Evolutionary conservation across 1,140 invertebrate species (phyloP).

Genomic region (Scaptodrosophila lebanonensis): DNA sequence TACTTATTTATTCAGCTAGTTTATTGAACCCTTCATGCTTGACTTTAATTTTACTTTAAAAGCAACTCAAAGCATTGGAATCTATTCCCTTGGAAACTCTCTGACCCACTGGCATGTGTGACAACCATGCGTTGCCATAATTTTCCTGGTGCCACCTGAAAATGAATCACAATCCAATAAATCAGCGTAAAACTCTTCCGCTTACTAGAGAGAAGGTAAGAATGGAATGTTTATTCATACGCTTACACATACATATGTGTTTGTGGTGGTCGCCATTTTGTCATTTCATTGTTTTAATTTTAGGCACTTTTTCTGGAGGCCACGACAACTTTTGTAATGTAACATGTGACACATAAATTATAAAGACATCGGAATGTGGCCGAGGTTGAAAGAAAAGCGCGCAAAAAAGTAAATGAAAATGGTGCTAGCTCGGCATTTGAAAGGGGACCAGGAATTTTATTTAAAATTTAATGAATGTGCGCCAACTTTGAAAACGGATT

Average conservation of each 20-base stretch:
- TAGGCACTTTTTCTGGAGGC: conserved; percentile 31
- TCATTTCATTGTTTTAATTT: conserved; percentile 51
- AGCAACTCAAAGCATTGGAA: too few species aligned
- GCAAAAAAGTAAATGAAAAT: conserved; percentile 42
- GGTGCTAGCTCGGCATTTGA: conserved; percentile 2
- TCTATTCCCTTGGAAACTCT: too few species aligned
- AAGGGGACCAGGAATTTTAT: conserved; percentile 28
- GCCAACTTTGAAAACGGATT: conserved; percentile 11
- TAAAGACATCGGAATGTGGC: conserved; percentile 19
- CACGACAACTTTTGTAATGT: conserved; percentile 52
- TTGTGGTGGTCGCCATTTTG: conserved; percentile 22
- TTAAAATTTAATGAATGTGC: conserved; percentile 50
- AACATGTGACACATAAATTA: conserved; percentile 72
- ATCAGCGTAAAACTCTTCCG: conserved; percentile 66
- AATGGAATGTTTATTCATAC: conserved; percentile 48
- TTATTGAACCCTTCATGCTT: too few species aligned
- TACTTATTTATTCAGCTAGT: too few species aligned
- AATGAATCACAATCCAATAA: conserved; percentile 46
- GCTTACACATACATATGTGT: too few species aligned
- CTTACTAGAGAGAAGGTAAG: conserved; percentile 32
- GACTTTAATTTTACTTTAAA: too few species aligned
- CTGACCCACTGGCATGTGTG: too few species aligned
- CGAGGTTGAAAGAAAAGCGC: conserved; percentile 26
- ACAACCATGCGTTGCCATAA: too few species aligned
- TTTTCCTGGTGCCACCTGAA: too few species aligned